Conservation (phyloP, 2,113 vertebrate genomes). For the Brienomyrus brachyistius region DNA sequence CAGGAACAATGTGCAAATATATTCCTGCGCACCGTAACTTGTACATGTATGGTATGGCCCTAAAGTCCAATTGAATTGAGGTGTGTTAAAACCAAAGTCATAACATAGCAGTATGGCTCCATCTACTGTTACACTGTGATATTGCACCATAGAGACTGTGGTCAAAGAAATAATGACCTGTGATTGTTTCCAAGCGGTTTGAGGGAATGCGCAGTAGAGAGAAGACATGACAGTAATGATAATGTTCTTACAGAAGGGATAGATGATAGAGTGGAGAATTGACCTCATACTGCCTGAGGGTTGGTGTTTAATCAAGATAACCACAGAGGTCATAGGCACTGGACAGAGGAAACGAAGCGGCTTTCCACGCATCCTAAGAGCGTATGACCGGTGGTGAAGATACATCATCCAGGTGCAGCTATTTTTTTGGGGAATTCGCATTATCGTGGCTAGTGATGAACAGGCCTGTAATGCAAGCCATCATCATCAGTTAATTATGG, state of each 20-base stretch:
- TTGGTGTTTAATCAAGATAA: background rate
- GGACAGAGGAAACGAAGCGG: background rate
- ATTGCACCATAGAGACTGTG: background rate
- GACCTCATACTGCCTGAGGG: background rate
- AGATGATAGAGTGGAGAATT: background rate
- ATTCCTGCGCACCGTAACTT: background rate
- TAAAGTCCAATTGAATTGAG: background rate
- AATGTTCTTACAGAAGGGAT: background rate
- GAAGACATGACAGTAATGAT: background rate
- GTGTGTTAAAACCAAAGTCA: background rate
- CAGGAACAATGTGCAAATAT: background rate
- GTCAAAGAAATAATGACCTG: background rate
- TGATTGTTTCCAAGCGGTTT: background rate
- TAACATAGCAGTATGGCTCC: background rate
- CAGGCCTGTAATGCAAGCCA: background rate
- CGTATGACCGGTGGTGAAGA: background rate
- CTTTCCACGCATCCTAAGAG: background rate
- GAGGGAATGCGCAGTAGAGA: background rate
- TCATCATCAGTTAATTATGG: background rate
- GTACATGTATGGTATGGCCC: background rate
- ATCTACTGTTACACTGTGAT: background rate
- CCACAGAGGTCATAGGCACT: background rate
- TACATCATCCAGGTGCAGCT: background rate
- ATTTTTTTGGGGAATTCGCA: background rate
- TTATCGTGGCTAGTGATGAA: background rate